Conservation (phyloP, 2,888 invertebrate genomes). For the Isoperla grammatica region DNA sequence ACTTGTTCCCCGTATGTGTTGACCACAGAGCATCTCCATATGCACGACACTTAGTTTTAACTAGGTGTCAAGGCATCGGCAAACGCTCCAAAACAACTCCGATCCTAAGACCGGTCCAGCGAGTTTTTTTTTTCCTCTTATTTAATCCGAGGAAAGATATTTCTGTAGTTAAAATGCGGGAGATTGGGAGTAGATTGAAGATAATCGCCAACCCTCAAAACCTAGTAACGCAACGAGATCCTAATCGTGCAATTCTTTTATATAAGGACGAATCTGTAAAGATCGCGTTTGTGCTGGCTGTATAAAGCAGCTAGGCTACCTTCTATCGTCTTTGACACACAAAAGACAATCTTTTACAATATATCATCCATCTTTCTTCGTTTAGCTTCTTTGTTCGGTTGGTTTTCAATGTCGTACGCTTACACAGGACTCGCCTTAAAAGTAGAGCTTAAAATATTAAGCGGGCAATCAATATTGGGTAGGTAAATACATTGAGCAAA, state of each 20-base stretch:
- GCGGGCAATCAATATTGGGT: too few relatives aligned
- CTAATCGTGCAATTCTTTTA: too few relatives aligned
- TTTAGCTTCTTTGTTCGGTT: slow-evolving; percentile 5
- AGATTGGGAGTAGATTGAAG: slow-evolving; percentile 5
- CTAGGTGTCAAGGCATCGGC: too few relatives aligned
- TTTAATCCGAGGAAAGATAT: neutral
- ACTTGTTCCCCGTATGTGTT: too few relatives aligned
- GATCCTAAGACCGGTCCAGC: neutral
- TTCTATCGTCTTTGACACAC: slow-evolving; percentile 1
- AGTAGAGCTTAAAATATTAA: neutral
- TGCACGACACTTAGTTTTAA: too few relatives aligned
- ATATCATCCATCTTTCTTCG: slow-evolving; percentile 20
- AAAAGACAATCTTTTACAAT: slow-evolving; percentile 11
- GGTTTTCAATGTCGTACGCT: slow-evolving; percentile 10
- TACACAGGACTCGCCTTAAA: neutral
- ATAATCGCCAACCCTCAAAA: slow-evolving; percentile 13
- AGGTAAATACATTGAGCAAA: too few relatives aligned
- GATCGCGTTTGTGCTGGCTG: neutral
- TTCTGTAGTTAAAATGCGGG: neutral
- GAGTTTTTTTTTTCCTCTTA: neutral
- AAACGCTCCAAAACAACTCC: neutral
- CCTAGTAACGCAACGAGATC: neutral
- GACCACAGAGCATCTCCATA: too few relatives aligned
- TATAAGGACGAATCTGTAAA: neutral
- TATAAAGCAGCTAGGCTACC: neutral